These are phyloP conservation scores for Pangasius mekongensis DNA, from an alignment of 2,797 vertebrate species.

Conservation along the genomic window DNA sequence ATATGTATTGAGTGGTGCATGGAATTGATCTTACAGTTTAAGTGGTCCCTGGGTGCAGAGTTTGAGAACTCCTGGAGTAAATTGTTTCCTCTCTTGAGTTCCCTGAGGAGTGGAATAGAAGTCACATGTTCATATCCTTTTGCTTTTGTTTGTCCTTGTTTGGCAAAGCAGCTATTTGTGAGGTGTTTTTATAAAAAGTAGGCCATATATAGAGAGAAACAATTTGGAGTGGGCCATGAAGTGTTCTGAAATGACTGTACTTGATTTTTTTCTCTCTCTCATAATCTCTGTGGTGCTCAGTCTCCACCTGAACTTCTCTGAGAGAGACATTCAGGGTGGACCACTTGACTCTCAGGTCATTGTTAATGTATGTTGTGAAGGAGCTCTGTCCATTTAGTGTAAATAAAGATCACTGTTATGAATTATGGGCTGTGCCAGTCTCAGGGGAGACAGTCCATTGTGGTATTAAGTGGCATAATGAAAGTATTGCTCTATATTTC, in stretches of 20 bases:
- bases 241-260: not conserved
- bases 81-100: not conserved
- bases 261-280: not conserved
- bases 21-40: not conserved
- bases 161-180: not conserved
- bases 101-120: not conserved
- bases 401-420: slow-evolving; percentile 66
- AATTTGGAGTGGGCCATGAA: not conserved
- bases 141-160: not conserved
- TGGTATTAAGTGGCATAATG: slow-evolving; percentile 76
- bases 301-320: not conserved
- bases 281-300: not conserved
- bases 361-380: slow-evolving; percentile 43
- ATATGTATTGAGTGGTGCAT: not conserved
- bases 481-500: slow-evolving; percentile 70
- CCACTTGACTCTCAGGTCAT: slow-evolving; percentile 40
- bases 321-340: slow-evolving; percentile 29
- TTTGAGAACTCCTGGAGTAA: not conserved
- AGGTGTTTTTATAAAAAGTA: not conserved
- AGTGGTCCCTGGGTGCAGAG: not conserved
- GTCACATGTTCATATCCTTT: not conserved
- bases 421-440: slow-evolving; percentile 69
- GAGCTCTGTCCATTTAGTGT: slow-evolving; percentile 62
- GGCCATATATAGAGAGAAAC: not conserved
- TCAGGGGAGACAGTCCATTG: slow-evolving; percentile 66